Evolutionary conservation across 2,113 vertebrate genomes (phyloP).

Genomic region (Aplodontia rufa): DNA sequence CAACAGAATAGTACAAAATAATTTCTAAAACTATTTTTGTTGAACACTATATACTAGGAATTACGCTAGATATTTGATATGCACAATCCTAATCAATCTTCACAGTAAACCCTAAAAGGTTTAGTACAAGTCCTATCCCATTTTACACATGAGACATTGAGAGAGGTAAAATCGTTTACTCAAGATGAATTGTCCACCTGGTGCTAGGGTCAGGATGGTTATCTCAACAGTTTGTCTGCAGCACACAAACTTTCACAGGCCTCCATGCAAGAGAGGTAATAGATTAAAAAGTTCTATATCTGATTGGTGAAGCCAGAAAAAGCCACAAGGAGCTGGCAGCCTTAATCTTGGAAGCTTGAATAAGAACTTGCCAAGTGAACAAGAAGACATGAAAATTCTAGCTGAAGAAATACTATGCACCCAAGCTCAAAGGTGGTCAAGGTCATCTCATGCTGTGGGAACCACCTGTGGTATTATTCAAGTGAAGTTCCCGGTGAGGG

Average conservation of each 20-base stretch:
- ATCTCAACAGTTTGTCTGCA: background rate
- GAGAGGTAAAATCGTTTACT: background rate
- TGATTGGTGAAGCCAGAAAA: background rate
- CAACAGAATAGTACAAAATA: accelerated
- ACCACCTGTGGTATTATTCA: background rate
- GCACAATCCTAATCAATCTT: no score
- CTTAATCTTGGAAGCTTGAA: background rate
- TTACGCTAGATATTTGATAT: background rate
- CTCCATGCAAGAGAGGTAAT: accelerated
- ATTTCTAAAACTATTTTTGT: background rate
- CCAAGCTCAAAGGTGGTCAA: background rate
- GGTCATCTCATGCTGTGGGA: conserved; percentile 33
- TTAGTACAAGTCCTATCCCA: background rate
- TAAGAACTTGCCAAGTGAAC: background rate
- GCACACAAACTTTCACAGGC: accelerated
- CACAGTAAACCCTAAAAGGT: background rate
- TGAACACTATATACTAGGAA: background rate
- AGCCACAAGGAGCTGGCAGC: background rate
- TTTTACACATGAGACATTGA: background rate
- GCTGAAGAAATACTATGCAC: background rate
- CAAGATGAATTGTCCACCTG: no score
- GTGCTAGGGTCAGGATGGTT: background rate
- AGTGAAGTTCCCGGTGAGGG: conserved; percentile 51
- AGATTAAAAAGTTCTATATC: background rate
- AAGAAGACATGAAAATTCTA: background rate